Percentiles rank a stretch among this genome's conserved stretches.
phyloP scores from a whole-genome alignment of 2,113 vertebrate species.

The Engraulis encrasicolus region DNA sequence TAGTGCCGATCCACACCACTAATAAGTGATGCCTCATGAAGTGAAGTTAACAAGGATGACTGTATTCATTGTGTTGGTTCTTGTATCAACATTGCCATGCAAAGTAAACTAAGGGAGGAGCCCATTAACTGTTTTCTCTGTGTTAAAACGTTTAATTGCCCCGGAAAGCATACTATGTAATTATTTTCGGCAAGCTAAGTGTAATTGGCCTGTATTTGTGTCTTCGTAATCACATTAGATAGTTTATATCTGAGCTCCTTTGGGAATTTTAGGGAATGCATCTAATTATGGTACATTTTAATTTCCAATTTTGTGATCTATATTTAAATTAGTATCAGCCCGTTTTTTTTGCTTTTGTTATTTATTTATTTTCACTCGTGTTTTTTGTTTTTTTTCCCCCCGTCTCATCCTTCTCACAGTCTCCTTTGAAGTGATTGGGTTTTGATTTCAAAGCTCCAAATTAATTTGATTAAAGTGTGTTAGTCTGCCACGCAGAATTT shows the following conservation, averaged over 20 bases:
- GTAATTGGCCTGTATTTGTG: constrained; percentile 41
- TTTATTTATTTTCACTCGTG: too few species aligned
- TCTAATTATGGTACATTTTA: constrained; percentile 50
- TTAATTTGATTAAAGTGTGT: constrained; percentile 55
- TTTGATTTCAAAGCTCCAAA: constrained; percentile 58
- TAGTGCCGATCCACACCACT: background rate
- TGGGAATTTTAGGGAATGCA: constrained; percentile 29
- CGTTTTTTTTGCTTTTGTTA: constrained; percentile 18
- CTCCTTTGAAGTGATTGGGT: constrained; percentile 48
- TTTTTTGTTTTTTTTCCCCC: constrained; percentile 22
- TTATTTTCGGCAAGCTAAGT: constrained; percentile 40
- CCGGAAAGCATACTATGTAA: constrained; percentile 39
- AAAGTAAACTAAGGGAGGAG: background rate
- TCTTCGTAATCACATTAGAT: constrained; percentile 46
- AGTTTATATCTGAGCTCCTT: constrained; percentile 46
- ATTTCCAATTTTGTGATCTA: constrained; percentile 52
- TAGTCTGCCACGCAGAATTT: constrained; percentile 42
- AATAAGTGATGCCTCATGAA: background rate
- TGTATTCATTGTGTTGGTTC: background rate
- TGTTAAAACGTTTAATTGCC: constrained; percentile 46
- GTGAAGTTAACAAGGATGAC: constrained; percentile 8
- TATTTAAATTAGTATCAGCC: constrained; percentile 53
- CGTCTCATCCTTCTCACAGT: background rate
- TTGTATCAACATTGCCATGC: background rate
- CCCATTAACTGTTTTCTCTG: too few species aligned